Evolutionary conservation across 2,113 vertebrate species (phyloP).

Genomic region (Cyanoderma ruficeps): DNA sequence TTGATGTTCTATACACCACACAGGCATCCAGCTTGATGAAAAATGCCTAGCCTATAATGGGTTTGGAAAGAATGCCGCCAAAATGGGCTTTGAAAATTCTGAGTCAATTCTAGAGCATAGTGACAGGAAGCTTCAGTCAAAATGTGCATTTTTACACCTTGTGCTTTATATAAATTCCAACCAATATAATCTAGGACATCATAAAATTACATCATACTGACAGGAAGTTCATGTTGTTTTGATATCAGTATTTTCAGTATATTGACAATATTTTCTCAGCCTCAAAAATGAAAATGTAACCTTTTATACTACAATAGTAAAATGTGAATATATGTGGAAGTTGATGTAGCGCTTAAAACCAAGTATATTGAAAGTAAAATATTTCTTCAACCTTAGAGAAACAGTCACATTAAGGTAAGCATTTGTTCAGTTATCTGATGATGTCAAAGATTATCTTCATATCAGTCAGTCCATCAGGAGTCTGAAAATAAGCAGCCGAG

Average conservation of each 20-base stretch:
- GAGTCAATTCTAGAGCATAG: background rate
- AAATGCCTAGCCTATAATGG: background rate
- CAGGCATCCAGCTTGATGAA: background rate
- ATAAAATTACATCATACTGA: background rate
- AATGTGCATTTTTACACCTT: background rate
- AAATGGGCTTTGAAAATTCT: background rate
- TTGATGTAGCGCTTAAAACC: background rate
- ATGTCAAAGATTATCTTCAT: background rate
- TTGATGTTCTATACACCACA: background rate
- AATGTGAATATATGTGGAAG: background rate
- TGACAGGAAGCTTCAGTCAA: background rate
- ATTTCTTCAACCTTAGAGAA: background rate
- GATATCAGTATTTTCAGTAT: background rate
- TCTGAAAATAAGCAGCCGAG: background rate
- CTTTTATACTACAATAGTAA: background rate
- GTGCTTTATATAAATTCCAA: background rate
- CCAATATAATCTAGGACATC: background rate
- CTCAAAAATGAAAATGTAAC: background rate
- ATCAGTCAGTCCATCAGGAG: background rate
- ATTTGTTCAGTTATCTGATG: background rate
- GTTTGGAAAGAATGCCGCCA: background rate
- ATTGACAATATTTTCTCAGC: background rate
- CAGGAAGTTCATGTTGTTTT: background rate
- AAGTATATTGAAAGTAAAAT: background rate
- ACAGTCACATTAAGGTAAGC: background rate